phyloP scores from a whole-genome alignment of 2,797 vertebrate genomes.

The Tadarida brasiliensis region DNA sequence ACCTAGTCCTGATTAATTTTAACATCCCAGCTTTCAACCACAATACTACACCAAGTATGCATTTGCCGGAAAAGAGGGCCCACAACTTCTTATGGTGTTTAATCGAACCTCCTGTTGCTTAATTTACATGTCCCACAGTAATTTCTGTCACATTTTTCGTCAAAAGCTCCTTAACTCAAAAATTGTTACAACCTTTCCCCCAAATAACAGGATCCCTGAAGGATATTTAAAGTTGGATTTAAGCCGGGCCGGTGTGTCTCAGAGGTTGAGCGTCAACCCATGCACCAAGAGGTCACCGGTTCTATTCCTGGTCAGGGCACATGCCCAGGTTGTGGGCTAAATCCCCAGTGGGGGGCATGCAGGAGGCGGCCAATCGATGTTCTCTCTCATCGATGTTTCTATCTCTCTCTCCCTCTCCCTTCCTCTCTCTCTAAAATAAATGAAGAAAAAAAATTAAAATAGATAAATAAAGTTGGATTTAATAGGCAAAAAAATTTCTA shows the following conservation, averaged over 20 bases:
- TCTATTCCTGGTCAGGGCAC: too few species aligned
- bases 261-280: too few species aligned
- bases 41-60: not conserved
- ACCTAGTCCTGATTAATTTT: not conserved
- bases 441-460: too few species aligned
- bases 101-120: not conserved
- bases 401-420: too few species aligned
- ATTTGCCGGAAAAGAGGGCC: not conserved
- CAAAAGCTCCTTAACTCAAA: not conserved
- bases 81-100: not conserved
- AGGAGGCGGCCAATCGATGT: too few species aligned
- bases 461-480: not conserved
- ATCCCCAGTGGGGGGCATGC: too few species aligned
- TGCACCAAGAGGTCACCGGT: too few species aligned
- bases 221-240: not conserved
- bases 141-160: not conserved
- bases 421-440: too few species aligned
- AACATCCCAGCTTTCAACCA: not conserved
- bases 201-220: not conserved
- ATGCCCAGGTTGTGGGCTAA: too few species aligned
- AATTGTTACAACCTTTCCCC: not conserved
- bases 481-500: not conserved
- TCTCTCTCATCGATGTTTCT: too few species aligned
- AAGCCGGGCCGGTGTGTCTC: too few species aligned
- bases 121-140: not conserved